Conservation (phyloP, 2,888 invertebrate species). For the Rhorus exstirpatorius region DNA sequence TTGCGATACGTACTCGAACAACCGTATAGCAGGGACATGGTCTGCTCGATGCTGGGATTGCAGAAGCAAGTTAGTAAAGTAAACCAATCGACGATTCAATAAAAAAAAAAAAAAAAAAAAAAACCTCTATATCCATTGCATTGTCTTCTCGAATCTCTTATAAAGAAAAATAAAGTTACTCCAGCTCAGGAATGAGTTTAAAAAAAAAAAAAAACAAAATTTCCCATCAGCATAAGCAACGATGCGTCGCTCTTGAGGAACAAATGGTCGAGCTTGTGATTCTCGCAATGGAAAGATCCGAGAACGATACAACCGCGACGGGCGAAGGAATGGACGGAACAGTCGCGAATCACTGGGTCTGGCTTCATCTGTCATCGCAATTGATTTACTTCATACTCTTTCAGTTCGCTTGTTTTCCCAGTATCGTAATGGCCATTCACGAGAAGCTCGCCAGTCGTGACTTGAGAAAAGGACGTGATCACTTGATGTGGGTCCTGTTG, state of each 20-base stretch:
- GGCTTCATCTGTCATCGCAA: slow-evolving; percentile 97
- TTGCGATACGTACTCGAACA: slow-evolving; percentile 97
- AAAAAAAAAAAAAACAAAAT: neutral
- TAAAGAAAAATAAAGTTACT: neutral
- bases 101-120: no score
- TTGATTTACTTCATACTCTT: slow-evolving; percentile 97
- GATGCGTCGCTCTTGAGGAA: slow-evolving; percentile 96
- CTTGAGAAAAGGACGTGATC: slow-evolving; percentile 96
- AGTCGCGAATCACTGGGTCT: slow-evolving; percentile 92
- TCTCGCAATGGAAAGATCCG: slow-evolving; percentile 96
- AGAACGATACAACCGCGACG: slow-evolving; percentile 88
- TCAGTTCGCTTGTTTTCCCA: slow-evolving; percentile 97
- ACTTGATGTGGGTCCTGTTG: slow-evolving; percentile 99
- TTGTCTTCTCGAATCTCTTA: neutral
- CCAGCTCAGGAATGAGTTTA: slow-evolving; percentile 19
- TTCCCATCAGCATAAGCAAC: slow-evolving; percentile 90
- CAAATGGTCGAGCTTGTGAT: slow-evolving; percentile 97
- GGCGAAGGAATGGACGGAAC: slow-evolving; percentile 88
- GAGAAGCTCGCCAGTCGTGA: slow-evolving; percentile 94
- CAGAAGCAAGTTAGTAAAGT: slow-evolving; percentile 92
- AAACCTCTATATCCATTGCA: neutral
- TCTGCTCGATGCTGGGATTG: slow-evolving; percentile 96
- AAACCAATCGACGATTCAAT: slow-evolving; percentile 7
- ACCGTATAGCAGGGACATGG: slow-evolving; percentile 98
- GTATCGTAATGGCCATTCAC: slow-evolving; percentile 95